Evolutionary conservation across 2,797 vertebrate genomes (phyloP), one percentile per base, ranked within the genome.

Genomic region (Urosaurus nigricauda): DNA sequence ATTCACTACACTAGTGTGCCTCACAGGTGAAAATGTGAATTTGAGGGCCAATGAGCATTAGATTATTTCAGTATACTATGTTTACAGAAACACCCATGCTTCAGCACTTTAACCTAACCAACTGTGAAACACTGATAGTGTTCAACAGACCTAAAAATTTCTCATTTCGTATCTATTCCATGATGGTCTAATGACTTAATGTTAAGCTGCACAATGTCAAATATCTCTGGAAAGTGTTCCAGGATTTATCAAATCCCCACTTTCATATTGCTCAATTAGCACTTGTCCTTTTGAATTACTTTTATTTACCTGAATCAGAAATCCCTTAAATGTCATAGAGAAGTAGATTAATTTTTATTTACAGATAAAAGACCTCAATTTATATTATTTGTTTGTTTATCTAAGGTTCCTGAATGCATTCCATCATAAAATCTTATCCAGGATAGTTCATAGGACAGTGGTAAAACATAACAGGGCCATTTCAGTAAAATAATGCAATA

Each of bases 101-200:
- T 94, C 89, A 79, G 16, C 65, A 86, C 84, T 94, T 78, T 83
- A 86, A 92, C 85, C 85, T 92, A 89, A 86, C 87, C 70, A 95
- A 51, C 83, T 88, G 56, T 94, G 71, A 91, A 93, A 90, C 24
- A 84, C 79, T 94, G 91, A 91, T 37, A 87, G 7, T 78, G 80
- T 85, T 95, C 79, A 95, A 80, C 68, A 82, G 82, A 90, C 70
- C 40, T 90, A 65, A 78, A 93, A 89, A 92, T 43, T 70, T 95
- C 70, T 92, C 43, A 88, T 85, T 89, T 89, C 43, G 79, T 93
- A 88, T 17, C 51, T 80, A 53, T 90, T 65, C 32, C 90, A 83
- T 86, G 84, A 83, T 79, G 80, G n/a, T 92, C 70, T 86, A 90
- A 89, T 68, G 65, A 37, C 3, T 91, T 81, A 80, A 58, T 35